Evolutionary conservation across 2,113 vertebrate species (phyloP), one percentile per base, ranked within the genome.

Genomic region (Falco punctatus): DNA sequence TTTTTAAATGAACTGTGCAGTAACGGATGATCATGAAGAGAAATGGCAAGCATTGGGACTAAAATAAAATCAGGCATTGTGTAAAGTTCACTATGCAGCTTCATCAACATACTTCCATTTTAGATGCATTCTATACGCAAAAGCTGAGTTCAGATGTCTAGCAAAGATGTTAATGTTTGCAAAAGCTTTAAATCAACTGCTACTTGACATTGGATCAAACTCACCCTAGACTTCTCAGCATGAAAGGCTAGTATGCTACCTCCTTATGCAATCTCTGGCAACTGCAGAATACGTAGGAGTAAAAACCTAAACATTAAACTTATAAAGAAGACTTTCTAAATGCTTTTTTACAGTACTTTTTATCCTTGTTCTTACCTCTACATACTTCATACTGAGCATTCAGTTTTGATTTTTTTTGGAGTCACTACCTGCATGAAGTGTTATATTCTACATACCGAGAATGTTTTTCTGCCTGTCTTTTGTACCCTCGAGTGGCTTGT

Each of bases 51-150:
- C 44, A 57, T 38, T 1, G 3, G 48, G 67, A 69, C 58, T 75
- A 75, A 81, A 88, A 13, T 26, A 77, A 67, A 75, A 66, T 0
- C 21, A 87, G 33, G 30, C 42, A 32, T 14, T 82, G 20, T 32
- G 22, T 69, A 23, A 89, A 84, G 58, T 42, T 92, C n/a, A 72
- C 70, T 91, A 40, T 66, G 81, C 70, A 82, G 46, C 30, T 42
- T 89, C 46, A 44, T 21, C 66, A 30, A 66, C 33, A 91, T 96
- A 97, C 95, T 94, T 97, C 96, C 95, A n/a, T 77, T 87, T 77
- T 42, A 86, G n/a, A 88, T 73, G 94, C 96, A 97, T 94, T 95
- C 96, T 96, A 96, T 65, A 95, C 11, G 17, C 28, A 87, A 91
- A 81, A 70, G 19, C 73, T 30, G 51, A 73, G 81, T 73, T 90